phyloP scores from a whole-genome alignment of 2,797 vertebrate genomes.

The Harpagifer antarcticus region DNA sequence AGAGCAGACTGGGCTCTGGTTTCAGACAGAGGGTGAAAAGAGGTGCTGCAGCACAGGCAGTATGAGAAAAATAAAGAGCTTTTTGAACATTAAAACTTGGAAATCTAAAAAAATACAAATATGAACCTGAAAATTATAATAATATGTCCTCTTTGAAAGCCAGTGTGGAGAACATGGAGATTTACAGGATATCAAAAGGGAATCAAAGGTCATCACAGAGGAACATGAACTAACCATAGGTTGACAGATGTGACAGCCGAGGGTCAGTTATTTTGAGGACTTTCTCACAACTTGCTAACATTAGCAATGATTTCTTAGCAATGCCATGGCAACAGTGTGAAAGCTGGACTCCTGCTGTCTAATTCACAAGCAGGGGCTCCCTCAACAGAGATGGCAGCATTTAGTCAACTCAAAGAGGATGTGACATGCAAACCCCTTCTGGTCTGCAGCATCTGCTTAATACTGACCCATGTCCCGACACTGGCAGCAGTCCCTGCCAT shows the following conservation, averaged over 20 bases:
- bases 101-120: too few relatives aligned
- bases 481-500: constrained; percentile 58
- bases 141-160: too few relatives aligned
- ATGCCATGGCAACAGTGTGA: constrained; percentile 53
- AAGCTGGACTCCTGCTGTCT: constrained; percentile 43
- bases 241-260: constrained; percentile 16
- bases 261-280: not conserved
- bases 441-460: constrained; percentile 76
- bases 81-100: too few relatives aligned
- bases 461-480: constrained; percentile 68
- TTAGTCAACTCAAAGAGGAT: constrained; percentile 70
- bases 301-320: constrained; percentile 49
- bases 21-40: too few relatives aligned
- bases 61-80: too few relatives aligned
- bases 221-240: not conserved
- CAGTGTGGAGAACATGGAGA: too few relatives aligned
- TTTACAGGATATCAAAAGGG: not conserved
- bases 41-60: too few relatives aligned
- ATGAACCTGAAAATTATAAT: too few relatives aligned
- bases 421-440: constrained; percentile 65
- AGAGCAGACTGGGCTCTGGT: too few relatives aligned
- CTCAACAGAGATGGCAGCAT: constrained; percentile 59
- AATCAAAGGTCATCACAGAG: not conserved
- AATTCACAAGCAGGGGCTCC: constrained; percentile 43
- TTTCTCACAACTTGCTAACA: constrained; percentile 29